Conservation (phyloP, 2,888 invertebrate genomes). For the Acanthopleura granulata region DNA sequence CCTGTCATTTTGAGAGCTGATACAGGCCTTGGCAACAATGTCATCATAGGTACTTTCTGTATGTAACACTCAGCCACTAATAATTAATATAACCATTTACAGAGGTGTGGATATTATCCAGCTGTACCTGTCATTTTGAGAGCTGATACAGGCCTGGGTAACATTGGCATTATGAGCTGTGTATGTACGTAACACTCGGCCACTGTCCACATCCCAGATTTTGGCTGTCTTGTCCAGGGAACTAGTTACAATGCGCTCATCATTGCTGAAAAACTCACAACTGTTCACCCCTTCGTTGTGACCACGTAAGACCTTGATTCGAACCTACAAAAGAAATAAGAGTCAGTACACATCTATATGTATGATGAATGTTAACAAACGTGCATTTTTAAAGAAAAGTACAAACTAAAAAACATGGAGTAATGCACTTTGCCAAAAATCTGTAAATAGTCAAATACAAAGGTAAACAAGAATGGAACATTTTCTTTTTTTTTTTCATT, state of each 20-base stretch:
- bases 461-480: no score
- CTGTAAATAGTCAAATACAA: no score
- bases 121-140: conserved; percentile 43
- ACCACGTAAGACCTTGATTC: conserved; percentile 60
- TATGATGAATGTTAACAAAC: background rate
- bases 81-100: no score
- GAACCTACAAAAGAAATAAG: conserved; percentile 46
- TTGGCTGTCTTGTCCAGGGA: conserved; percentile 60
- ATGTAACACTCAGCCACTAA: no score
- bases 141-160: conserved; percentile 45
- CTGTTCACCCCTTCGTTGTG: conserved; percentile 61
- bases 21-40: no score
- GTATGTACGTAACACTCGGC: conserved; percentile 48
- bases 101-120: background rate
- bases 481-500: no score
- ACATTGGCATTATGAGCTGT: conserved; percentile 48
- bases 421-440: no score
- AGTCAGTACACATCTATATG: no score
- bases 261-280: conserved; percentile 57
- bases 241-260: conserved; percentile 55
- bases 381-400: no score
- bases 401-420: no score
- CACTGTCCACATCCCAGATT: conserved; percentile 57
- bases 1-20: no score
- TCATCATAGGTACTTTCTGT: no score